phyloP scores from a whole-genome alignment of 2,797 vertebrate species.

The Artibeus lituratus region DNA sequence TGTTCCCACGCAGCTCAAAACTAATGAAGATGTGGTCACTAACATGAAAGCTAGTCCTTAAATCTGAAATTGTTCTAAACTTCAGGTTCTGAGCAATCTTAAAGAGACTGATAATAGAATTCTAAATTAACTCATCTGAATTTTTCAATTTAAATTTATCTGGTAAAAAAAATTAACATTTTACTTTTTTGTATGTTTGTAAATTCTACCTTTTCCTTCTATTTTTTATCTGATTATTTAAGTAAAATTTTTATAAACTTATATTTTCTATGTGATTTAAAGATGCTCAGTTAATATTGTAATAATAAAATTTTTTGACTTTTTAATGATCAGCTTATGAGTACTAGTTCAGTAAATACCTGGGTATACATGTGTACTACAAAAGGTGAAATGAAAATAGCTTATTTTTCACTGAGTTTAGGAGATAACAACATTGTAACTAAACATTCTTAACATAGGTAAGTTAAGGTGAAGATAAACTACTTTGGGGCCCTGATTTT shows the following conservation, averaged over 20 bases:
- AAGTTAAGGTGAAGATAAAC: background rate
- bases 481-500: background rate
- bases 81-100: background rate
- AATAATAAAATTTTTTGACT: constrained; percentile 14
- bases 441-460: background rate
- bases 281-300: constrained; percentile 61
- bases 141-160: background rate
- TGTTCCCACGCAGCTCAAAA: constrained; percentile 2
- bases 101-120: background rate
- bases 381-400: constrained; percentile 18
- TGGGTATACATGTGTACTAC: background rate
- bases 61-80: background rate
- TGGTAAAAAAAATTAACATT: background rate
- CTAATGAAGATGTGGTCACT: background rate
- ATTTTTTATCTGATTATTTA: constrained; percentile 65
- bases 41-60: background rate
- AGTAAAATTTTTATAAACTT: constrained; percentile 60
- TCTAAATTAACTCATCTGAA: constrained; percentile 4
- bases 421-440: background rate
- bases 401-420: background rate
- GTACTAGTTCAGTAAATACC: constrained; percentile 42
- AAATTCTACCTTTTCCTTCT: constrained; percentile 55
- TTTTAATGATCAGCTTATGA: background rate
- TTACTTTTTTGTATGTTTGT: constrained; percentile 21
- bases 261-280: constrained; percentile 71